Base-by-base conservation (phyloP, 2,113 vertebrate genomes). In the Progne subis region DNA sequence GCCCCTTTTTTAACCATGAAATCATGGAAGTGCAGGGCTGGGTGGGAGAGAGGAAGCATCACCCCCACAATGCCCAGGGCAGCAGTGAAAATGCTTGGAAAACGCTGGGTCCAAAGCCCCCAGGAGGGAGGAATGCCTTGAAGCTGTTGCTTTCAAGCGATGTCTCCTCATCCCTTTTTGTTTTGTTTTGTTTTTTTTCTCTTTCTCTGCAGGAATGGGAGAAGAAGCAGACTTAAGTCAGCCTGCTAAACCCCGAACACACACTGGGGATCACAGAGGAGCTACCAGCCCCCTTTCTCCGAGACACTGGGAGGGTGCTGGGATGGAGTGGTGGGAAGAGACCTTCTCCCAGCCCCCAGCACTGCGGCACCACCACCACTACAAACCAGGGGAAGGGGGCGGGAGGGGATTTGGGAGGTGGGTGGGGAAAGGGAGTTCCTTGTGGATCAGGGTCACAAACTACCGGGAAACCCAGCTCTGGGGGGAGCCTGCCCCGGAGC, bases 191-290 rank as follows among this genome's bases (percentile, higher is more conserved):
- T 88, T 18, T 94, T 65, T 96, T 65, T 68, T 96, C 49, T 20
- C 77, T 95, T 25, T 96, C 89, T 94, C 92, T 97, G 85, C 97
- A 99, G 99, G 99, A 99, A 98, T 99, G 99, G 99, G 99, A 99
- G 97, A 99, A 98, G 96, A 99, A 99, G 97, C 99, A 98, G 96
- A 98, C 98, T 92, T 99, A 98, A 96, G 26, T 32, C 20, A 5
- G 6, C 68, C 83, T 57, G 75, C 79, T 8, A 3, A 69, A 68
- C 53, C 49, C 55, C 9, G 0, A 1, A 34, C 7, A 0, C 65
- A 34, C 57, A 49, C 23, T 67, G 92, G 86, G 91, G 83, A 82
- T 90, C 91, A 82, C 2, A 1, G 52, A 92, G 60, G 44, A 94
- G 69, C 52, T 75, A 3, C 59, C 59, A 83, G 60, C 44, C 95